These are phyloP conservation scores for Uria lomvia DNA, from an alignment of 2,113 vertebrate genomes.

Conservation along the genomic window DNA sequence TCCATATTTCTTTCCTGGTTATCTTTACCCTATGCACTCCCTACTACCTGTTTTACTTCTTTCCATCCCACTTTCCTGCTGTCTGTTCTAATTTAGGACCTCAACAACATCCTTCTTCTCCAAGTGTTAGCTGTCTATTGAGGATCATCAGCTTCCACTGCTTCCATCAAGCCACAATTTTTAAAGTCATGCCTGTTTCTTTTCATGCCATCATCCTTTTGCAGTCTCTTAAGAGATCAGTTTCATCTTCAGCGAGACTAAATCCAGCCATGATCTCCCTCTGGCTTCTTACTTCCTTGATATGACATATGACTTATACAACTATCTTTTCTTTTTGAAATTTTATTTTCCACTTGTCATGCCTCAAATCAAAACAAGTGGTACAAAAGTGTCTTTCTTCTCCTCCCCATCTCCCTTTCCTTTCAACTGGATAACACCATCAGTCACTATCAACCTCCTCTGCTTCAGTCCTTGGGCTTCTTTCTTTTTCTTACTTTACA, in stretches of 20 bases:
- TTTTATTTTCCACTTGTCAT: neutral
- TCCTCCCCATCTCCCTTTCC: neutral
- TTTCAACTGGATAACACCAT: neutral
- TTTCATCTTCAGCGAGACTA: neutral
- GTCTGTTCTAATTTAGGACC: neutral
- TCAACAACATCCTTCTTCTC: neutral
- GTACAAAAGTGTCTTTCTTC: neutral
- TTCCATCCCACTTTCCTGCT: neutral
- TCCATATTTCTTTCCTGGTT: neutral
- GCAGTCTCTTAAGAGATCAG: neutral
- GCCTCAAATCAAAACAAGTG: neutral
- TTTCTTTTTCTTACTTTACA: neutral
- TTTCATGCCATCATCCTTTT: neutral
- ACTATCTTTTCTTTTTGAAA: neutral
- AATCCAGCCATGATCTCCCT: neutral
- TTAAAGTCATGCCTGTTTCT: neutral
- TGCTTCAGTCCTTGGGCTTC: neutral
- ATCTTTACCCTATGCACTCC: neutral
- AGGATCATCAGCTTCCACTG: neutral
- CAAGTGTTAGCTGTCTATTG: neutral
- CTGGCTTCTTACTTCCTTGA: neutral
- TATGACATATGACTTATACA: neutral
- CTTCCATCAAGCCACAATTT: neutral
- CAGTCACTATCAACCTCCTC: neutral
- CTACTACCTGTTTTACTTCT: neutral